Conservation (phyloP, 2,797 vertebrate genomes). For the Knipowitschia caucasica region DNA sequence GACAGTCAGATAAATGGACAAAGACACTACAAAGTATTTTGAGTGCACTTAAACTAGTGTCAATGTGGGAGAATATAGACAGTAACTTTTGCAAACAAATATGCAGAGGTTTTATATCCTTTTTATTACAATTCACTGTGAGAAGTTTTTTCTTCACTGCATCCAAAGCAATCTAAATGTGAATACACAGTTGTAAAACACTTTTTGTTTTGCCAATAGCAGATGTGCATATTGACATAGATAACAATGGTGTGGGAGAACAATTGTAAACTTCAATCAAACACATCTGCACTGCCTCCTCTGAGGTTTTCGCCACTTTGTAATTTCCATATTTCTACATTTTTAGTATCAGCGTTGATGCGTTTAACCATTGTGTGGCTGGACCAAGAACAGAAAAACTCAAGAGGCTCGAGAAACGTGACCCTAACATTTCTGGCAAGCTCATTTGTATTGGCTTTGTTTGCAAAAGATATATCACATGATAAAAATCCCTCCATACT, state of each 20-base stretch:
- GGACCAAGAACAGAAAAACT: conserved; percentile 11
- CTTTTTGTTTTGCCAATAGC: background rate
- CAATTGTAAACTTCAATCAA: conserved; percentile 8
- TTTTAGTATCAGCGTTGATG: conserved; percentile 10
- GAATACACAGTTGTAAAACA: background rate
- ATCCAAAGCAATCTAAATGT: background rate
- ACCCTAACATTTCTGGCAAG: conserved; percentile 35
- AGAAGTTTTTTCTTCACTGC: background rate
- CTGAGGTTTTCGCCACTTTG: conserved; percentile 6
- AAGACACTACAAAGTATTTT: no score
- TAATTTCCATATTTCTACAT: conserved; percentile 9
- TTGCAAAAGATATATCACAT: conserved; percentile 51
- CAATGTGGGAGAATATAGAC: no score
- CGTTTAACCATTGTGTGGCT: conserved; percentile 24
- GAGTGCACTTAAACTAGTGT: no score
- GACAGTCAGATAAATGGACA: no score
- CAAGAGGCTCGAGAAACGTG: conserved; percentile 29
- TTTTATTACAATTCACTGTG: background rate
- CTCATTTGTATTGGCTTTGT: conserved; percentile 36
- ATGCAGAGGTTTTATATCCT: background rate
- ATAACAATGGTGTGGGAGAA: conserved; percentile 10
- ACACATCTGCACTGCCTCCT: conserved; percentile 4
- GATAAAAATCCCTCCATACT: conserved; percentile 40
- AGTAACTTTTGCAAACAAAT: no score
- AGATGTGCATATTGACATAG: conserved; percentile 15